Percentiles rank a stretch among this genome's conserved stretches.
phyloP scores from a whole-genome alignment of 2,888 invertebrate species.

The Pollenia griseotomentosa region DNA sequence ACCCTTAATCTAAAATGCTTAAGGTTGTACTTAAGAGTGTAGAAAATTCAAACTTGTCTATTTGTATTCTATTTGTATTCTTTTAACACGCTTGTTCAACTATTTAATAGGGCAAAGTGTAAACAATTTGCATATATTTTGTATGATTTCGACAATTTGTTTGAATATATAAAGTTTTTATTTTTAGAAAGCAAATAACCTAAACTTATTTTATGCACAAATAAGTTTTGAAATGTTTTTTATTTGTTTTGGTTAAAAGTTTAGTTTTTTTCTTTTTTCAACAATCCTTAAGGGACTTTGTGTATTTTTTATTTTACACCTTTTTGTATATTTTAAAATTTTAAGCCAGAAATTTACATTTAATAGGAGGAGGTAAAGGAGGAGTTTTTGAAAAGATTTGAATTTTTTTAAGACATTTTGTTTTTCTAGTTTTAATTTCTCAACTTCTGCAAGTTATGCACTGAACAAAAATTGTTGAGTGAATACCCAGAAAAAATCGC shows the following conservation, averaged over 20 bases:
- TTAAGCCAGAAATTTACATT: constrained; percentile 6
- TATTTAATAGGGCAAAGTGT: constrained; percentile 58
- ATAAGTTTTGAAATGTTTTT: constrained; percentile 55
- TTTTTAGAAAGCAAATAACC: constrained; percentile 2
- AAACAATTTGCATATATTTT: constrained; percentile 63
- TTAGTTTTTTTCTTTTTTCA: constrained; percentile 43
- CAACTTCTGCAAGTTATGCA: too few species aligned
- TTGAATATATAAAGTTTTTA: constrained; percentile 26
- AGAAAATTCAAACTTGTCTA: constrained; percentile 39
- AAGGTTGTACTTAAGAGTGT: constrained; percentile 22
- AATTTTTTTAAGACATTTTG: background rate
- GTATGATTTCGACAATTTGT: constrained; percentile 45
- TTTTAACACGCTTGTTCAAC: constrained; percentile 58
- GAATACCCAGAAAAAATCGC: too few species aligned
- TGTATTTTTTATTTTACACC: constrained; percentile 18
- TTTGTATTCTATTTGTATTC: constrained; percentile 50
- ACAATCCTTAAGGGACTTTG: constrained; percentile 33
- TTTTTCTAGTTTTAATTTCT: too few species aligned
- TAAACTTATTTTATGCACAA: constrained; percentile 59
- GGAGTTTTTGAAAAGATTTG: background rate
- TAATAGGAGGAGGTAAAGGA: background rate
- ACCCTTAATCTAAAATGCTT: constrained; percentile 22
- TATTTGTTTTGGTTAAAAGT: constrained; percentile 40
- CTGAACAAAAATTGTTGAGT: too few species aligned
- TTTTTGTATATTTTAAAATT: constrained; percentile 13